Base-by-base conservation (phyloP, 2,113 vertebrate species). In the Hylia prasina region DNA sequence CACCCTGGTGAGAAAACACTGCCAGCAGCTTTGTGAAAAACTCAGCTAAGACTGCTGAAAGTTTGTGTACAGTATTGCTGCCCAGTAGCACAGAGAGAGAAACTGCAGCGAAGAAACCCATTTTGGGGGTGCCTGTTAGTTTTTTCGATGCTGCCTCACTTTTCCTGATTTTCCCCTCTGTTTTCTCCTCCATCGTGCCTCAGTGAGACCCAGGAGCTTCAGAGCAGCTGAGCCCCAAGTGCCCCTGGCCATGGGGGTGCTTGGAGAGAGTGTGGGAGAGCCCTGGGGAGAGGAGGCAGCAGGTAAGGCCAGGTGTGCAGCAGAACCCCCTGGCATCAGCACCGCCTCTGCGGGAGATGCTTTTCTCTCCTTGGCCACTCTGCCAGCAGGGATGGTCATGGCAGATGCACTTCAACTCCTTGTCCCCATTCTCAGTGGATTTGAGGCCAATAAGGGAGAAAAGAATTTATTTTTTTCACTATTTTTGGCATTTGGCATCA, bases 401-500 rank as follows among this genome's bases (percentile, higher is more conserved):
- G 60, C 57, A 50, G 68, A 39, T 54, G 57, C 40, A 72, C 50
- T 70, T 61, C 57, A 40, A 0, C 3, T 22, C 45, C 14, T 5
- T 37, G 27, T 60, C 48, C 45, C 37, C 21, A 9, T 82, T 64
- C 69, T 18, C 27, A 18, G 31, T 28, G 33, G 44, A 81, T 77
- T n/a, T 35, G 60, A 79, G 84, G 68, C 60, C 1, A 2, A 39
- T 8, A 76, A 56, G 12, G 27, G 63, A 73, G 73, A 82, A 58
- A 69, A 84, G 15, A 56, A 19, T 54, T 68, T 18, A 57, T 48
- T 33, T 69, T 64, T 12, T 3, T 28, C 30, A 4, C 79, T 95
- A 92, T 77, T 89, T 90, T 95, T 87, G 94, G 76, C 19, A 35
- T 71, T 78, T 97, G 95, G 94, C 79, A 94, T 77, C 72, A n/a